Evolutionary conservation across 2,113 vertebrate species (phyloP), one percentile per base, ranked within the genome.

Genomic region (Eupsittula cactorum): DNA sequence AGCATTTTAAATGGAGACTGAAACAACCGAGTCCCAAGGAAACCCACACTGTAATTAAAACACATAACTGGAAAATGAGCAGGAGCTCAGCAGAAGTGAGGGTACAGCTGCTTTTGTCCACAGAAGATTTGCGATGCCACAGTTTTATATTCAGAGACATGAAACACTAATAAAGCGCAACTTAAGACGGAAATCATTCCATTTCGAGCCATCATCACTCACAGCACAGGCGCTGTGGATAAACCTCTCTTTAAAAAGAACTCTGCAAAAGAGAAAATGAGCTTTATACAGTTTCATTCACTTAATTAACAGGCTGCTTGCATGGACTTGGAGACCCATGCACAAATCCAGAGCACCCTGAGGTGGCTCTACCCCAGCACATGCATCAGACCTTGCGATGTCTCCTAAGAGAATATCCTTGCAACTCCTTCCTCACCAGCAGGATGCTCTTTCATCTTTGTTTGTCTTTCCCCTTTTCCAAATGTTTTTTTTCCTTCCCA

Each of bases 151-250:
- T 69, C 93, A 90, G 71, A 67, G 73, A 35, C 71, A 95, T 0
- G 0, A 82, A 93, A 90, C 39, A 14, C 71, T 52, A 60, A 71
- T 86, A 71, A 85, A 96, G 73, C 50, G 35, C 88, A 78, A 41
- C 35, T 67, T n/a, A 91, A 88, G 83, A 62, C 63, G 67, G 39
- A 59, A 88, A 93, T 94, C 81, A 94, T 74, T 95, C 92, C 24
- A 77, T 78, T 90, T 64, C 39, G 79, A 95, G 79, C 82, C 71
- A 5, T 9, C 28, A 81, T 62, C 86, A 62, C 79, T 94, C 84
- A 49, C 70, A 85, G 86, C 3, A 11, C 69, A 23, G 9, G 53
- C 2, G 1, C 85, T 39, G 50, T 35, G 68, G 76, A 93, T 78
- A 65, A 92, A 92, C n/a, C 68, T 76, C 55, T 84, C 60, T 62